phyloP scores from a whole-genome alignment of 2,888 invertebrate species.

The Petrolisthes cinctipes region DNA sequence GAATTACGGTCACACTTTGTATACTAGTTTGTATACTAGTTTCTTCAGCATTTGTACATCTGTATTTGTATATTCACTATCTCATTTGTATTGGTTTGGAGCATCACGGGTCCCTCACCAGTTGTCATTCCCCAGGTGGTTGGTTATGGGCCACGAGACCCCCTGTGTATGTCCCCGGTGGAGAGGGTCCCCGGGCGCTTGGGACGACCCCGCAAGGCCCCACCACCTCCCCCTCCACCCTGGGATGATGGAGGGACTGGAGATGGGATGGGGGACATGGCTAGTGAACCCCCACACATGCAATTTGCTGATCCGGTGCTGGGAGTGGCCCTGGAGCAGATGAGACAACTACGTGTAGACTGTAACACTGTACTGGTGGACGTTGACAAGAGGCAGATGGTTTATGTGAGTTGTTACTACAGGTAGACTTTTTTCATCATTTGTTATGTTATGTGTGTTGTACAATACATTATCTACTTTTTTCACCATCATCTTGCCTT shows the following conservation, averaged over 20 bases:
- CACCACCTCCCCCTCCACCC: slow-evolving; percentile 39
- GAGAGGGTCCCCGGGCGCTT: slow-evolving; percentile 49
- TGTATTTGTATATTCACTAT: background rate
- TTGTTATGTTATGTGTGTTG: background rate
- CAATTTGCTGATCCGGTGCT: slow-evolving; percentile 54
- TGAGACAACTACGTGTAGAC: slow-evolving; percentile 61
- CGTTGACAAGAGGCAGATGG: slow-evolving; percentile 54
- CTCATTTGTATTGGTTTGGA: background rate
- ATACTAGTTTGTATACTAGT: background rate
- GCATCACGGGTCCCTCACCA: background rate
- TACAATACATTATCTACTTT: background rate
- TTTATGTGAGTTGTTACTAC: slow-evolving; percentile 59
- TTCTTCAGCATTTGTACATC: background rate
- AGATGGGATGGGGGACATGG: slow-evolving; percentile 49
- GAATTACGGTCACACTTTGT: background rate
- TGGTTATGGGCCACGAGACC: slow-evolving; percentile 58
- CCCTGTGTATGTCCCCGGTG: slow-evolving; percentile 39
- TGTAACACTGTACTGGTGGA: slow-evolving; percentile 63
- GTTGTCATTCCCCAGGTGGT: slow-evolving; percentile 45
- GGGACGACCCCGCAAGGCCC: slow-evolving; percentile 46
- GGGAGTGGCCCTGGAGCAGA: slow-evolving; percentile 54
- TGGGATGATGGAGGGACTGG: slow-evolving; percentile 51
- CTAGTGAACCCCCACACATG: slow-evolving; percentile 41
- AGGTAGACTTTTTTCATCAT: no score
- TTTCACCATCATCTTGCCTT: background rate